Evolutionary conservation across 2,888 invertebrate genomes (phyloP).

Genomic region (Lepidocyrtoides sp.): DNA sequence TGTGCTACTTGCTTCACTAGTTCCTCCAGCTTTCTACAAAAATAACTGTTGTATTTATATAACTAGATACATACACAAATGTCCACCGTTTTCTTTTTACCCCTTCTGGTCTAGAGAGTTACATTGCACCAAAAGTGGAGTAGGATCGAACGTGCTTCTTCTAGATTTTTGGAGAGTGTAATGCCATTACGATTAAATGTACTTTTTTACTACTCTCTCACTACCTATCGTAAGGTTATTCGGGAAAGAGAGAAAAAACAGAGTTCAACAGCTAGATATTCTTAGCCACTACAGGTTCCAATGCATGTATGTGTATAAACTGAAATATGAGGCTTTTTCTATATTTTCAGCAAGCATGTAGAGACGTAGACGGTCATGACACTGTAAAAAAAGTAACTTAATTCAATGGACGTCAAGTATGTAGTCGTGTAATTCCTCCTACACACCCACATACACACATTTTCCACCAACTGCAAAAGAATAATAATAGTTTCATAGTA

Average conservation of each 20-base stretch:
- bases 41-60: no score
- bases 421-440: neutral
- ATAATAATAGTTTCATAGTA: conserved; percentile 34
- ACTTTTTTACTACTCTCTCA: conserved; percentile 10
- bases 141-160: neutral
- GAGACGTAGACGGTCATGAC: neutral
- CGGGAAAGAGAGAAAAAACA: neutral
- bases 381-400: conserved; percentile 31
- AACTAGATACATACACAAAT: neutral
- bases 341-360: no score
- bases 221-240: no score
- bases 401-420: conserved; percentile 63
- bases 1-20: neutral
- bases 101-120: neutral
- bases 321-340: neutral
- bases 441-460: conserved; percentile 24
- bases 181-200: conserved; percentile 25
- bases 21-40: neutral
- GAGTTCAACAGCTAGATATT: neutral
- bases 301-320: neutral
- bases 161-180: neutral
- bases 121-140: neutral
- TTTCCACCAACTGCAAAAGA: neutral
- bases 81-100: neutral
- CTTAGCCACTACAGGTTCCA: no score